These are phyloP conservation scores for Calidris pygmaea DNA, from an alignment of 2,113 vertebrate genomes.

Conservation along the genomic window DNA sequence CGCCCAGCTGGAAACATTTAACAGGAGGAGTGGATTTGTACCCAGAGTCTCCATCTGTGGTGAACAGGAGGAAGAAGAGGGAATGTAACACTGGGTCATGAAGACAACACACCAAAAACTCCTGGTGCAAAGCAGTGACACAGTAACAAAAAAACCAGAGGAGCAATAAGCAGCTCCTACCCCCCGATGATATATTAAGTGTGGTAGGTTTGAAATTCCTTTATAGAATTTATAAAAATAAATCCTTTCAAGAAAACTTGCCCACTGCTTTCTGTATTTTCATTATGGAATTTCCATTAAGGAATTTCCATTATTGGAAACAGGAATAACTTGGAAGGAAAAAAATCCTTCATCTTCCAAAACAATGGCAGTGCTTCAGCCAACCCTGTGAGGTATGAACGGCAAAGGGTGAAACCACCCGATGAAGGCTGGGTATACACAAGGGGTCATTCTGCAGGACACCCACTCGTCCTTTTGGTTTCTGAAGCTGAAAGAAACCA, in stretches of 20 bases:
- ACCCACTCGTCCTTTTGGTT: background rate
- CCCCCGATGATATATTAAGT: background rate
- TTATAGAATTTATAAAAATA: background rate
- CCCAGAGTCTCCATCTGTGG: background rate
- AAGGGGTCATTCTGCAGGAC: background rate
- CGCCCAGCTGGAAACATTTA: constrained; percentile 21
- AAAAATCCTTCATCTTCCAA: background rate
- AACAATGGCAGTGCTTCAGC: background rate
- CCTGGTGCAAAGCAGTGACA: background rate
- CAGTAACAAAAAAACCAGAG: background rate
- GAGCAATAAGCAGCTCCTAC: background rate
- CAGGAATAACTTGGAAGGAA: background rate
- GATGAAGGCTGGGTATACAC: background rate
- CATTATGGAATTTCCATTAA: background rate
- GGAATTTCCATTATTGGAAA: background rate
- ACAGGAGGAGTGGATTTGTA: background rate
- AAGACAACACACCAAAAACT: background rate
- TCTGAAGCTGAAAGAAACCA: background rate
- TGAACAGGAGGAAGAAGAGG: background rate
- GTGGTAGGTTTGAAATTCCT: background rate
- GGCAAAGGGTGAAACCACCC: background rate
- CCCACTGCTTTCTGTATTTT: background rate
- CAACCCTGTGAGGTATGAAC: background rate
- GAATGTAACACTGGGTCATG: background rate
- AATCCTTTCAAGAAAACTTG: background rate